Conservation (phyloP, 2,113 vertebrate genomes). For the Aptenodytes patagonicus region DNA sequence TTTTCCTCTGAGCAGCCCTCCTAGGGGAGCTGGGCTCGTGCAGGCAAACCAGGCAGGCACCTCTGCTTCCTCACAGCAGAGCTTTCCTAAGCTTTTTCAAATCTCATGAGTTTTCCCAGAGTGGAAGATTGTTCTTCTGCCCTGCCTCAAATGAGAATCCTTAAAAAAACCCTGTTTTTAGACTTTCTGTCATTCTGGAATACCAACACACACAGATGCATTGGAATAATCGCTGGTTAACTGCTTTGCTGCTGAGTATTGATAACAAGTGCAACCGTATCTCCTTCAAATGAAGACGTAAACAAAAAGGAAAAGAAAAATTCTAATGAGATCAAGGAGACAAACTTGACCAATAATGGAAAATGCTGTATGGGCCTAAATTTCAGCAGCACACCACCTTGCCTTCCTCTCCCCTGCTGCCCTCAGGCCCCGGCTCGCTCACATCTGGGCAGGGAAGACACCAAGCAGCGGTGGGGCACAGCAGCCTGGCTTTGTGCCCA, state of each 20-base stretch:
- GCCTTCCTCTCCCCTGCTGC: not conserved
- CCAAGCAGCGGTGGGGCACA: not conserved
- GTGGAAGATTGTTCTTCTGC: not conserved
- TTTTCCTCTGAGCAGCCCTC: not conserved
- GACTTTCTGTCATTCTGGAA: not conserved
- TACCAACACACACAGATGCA: not conserved
- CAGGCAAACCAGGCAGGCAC: not conserved
- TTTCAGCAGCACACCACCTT: not conserved
- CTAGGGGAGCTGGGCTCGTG: not conserved
- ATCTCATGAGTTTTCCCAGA: not conserved
- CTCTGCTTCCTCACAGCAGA: not conserved
- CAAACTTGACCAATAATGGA: not conserved
- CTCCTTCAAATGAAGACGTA: not conserved
- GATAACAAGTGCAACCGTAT: not conserved
- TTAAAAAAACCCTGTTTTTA: not conserved
- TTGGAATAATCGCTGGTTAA: not conserved
- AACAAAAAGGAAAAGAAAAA: not conserved
- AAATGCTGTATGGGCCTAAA: not conserved
- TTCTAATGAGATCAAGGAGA: not conserved
- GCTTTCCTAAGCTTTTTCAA: not conserved
- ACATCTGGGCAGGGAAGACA: not conserved
- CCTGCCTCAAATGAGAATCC: not conserved
- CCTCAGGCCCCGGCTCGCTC: rapidly evolving
- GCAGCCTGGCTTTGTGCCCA: not conserved
- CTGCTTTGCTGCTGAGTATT: not conserved